phyloP scores from a whole-genome alignment of 2,113 vertebrate species.

The Leuciscus idus region DNA sequence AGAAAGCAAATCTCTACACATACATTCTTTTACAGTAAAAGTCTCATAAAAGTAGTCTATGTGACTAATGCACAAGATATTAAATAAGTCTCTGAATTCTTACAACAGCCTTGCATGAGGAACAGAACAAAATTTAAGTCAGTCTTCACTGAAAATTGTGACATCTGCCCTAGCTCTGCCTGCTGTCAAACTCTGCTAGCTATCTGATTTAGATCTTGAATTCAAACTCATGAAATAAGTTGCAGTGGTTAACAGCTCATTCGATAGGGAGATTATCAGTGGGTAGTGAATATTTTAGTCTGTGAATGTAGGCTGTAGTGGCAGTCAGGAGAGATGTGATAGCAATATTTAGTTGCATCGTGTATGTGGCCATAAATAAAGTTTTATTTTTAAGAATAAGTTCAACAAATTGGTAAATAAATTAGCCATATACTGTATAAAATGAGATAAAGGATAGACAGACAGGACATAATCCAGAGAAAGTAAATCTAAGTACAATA shows the following conservation, averaged over 20 bases:
- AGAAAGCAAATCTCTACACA: no score
- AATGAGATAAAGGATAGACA: neutral
- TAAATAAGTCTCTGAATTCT: no score
- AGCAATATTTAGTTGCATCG: neutral
- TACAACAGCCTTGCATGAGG: no score
- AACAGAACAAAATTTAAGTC: no score
- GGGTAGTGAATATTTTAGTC: neutral
- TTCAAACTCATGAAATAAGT: neutral
- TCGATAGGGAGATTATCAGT: neutral
- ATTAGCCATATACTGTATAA: neutral
- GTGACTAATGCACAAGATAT: no score
- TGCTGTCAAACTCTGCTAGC: no score
- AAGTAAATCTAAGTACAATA: neutral
- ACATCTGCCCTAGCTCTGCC: no score
- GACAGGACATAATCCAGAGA: neutral
- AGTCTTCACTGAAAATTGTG: no score
- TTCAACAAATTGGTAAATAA: neutral
- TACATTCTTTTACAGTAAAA: no score
- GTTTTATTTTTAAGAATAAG: neutral
- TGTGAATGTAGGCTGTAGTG: neutral
- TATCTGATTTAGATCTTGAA: neutral
- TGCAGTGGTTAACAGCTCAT: neutral
- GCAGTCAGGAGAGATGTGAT: no score
- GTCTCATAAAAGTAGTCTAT: no score
- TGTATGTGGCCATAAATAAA: neutral